A percentile compares a stretch with the other conserved stretches of the same genome.
Evolutionary conservation across 2,113 vertebrate genomes (phyloP).

Genomic region (Lipophrys pholis): DNA sequence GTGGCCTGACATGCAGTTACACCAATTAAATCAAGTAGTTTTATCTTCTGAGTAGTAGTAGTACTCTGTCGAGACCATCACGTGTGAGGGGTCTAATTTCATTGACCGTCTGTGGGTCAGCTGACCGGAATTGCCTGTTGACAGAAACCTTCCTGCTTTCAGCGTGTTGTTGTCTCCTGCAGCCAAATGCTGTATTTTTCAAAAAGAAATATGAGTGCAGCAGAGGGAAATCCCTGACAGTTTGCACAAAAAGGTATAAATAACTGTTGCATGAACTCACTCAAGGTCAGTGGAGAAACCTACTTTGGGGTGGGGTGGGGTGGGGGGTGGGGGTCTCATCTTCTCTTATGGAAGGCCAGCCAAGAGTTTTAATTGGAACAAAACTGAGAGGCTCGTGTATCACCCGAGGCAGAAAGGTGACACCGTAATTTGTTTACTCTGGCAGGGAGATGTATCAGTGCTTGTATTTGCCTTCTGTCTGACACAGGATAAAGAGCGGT

Average conservation of each 20-base stretch:
- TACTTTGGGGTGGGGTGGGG: not conserved
- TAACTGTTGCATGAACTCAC: slow-evolving; percentile 11
- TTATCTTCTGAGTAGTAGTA: no score
- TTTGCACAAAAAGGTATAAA: slow-evolving; percentile 48
- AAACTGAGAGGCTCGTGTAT: no score
- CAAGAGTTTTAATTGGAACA: slow-evolving; percentile 22
- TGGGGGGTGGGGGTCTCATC: not conserved
- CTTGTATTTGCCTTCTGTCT: slow-evolving; percentile 36
- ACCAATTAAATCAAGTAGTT: no score
- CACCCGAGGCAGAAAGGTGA: no score
- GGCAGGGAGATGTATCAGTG: slow-evolving; percentile 18
- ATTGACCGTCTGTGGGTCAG: slow-evolving; percentile 16
- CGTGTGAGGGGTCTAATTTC: not conserved
- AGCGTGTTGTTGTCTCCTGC: slow-evolving; percentile 43
- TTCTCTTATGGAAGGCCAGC: slow-evolving; percentile 12
- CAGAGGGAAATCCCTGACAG: slow-evolving; percentile 40
- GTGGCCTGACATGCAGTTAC: not conserved
- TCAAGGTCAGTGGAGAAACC: slow-evolving; percentile 34
- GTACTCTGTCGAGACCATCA: no score
- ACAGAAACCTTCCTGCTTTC: slow-evolving; percentile 64
- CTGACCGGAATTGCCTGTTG: slow-evolving; percentile 58
- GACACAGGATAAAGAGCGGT: slow-evolving; percentile 20
- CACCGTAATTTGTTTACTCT: slow-evolving; percentile 13
- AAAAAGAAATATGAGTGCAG: slow-evolving; percentile 22
- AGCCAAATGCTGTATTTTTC: slow-evolving; percentile 51